Conservation (phyloP, 2,797 vertebrate species). For the Galagoides demidoff region DNA sequence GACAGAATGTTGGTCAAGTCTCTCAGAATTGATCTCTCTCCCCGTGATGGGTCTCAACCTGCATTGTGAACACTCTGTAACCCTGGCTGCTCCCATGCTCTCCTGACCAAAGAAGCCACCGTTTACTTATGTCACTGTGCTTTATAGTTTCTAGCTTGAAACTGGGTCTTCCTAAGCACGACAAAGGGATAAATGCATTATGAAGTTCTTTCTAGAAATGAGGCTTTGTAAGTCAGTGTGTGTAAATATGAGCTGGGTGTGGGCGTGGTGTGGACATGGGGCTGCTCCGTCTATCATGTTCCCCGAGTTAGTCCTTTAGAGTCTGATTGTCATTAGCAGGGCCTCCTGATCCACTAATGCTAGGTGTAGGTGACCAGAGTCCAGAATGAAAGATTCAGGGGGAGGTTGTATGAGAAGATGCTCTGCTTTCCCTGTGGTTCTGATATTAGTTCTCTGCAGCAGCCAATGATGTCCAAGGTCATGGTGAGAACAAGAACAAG, state of each 20-base stretch:
- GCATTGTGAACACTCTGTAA: background rate
- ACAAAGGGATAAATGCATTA: background rate
- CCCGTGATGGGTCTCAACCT: background rate
- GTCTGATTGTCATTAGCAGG: background rate
- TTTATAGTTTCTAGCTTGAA: background rate
- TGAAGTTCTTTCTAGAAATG: background rate
- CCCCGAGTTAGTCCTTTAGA: background rate
- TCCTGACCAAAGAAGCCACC: background rate
- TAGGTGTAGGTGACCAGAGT: background rate
- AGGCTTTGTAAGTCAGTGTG: background rate
- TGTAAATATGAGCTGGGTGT: background rate
- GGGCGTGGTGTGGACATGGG: fast-evolving
- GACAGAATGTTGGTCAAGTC: background rate
- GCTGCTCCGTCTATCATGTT: background rate
- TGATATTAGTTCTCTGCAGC: background rate
- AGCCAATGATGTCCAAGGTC: background rate
- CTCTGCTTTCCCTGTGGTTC: background rate
- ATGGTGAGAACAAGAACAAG: background rate
- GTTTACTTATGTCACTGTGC: background rate
- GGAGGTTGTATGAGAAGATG: background rate
- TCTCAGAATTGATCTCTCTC: background rate
- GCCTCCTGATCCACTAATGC: background rate
- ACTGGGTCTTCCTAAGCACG: background rate
- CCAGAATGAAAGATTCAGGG: background rate
- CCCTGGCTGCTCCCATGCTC: background rate